Evolutionary conservation across 2,888 invertebrate species (phyloP).

Genomic region (Ptilodon capucinus): DNA sequence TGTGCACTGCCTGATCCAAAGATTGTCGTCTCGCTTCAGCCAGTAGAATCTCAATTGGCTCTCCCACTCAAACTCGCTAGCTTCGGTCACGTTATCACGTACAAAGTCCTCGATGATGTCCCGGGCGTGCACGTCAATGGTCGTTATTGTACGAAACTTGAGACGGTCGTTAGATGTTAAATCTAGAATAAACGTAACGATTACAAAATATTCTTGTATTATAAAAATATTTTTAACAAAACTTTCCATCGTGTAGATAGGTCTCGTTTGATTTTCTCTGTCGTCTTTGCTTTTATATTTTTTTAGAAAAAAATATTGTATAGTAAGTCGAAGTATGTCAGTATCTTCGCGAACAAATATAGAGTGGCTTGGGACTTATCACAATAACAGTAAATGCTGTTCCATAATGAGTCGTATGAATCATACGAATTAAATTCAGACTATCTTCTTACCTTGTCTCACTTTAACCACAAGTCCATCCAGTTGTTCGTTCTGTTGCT

Average conservation of each 20-base stretch:
- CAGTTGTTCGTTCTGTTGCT: conserved; percentile 90
- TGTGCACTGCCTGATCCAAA: conserved; percentile 92
- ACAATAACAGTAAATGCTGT: too few relatives aligned
- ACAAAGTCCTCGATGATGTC: conserved; percentile 94
- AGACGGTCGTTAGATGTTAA: conserved; percentile 90
- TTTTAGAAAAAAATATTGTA: too few relatives aligned
- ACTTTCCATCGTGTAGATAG: too few relatives aligned
- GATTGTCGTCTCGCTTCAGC: conserved; percentile 90
- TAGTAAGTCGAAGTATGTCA: too few relatives aligned
- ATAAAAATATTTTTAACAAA: too few relatives aligned
- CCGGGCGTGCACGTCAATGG: conserved; percentile 95
- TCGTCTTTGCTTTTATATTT: too few relatives aligned
- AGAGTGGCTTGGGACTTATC: too few relatives aligned
- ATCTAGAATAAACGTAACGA: conserved; percentile 51
- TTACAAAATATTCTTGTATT: neutral
- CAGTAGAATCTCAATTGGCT: conserved; percentile 96
- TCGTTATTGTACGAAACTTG: conserved; percentile 94
- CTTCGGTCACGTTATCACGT: conserved; percentile 90
- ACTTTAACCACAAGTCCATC: conserved; percentile 92
- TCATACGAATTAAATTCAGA: neutral
- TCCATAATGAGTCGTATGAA: too few relatives aligned
- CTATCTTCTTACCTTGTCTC: conserved; percentile 56
- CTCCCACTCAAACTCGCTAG: conserved; percentile 96
- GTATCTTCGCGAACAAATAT: too few relatives aligned
- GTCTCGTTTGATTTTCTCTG: too few relatives aligned